phyloP scores from a whole-genome alignment of 2,113 vertebrate genomes.

The Phaethon lepturus region DNA sequence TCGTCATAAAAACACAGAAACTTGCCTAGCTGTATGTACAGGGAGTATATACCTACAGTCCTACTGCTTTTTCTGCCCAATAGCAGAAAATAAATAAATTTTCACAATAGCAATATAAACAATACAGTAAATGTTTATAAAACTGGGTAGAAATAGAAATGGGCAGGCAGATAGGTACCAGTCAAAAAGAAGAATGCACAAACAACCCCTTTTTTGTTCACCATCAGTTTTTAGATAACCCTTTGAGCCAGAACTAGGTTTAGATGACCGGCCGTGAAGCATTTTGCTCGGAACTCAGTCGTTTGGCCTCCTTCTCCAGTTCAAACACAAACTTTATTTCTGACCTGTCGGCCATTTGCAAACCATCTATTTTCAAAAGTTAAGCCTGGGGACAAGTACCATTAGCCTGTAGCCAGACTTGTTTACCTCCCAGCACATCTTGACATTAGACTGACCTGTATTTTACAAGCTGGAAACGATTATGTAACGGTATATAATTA shows the following conservation, averaged over 20 bases:
- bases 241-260: background rate
- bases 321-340: background rate
- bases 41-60: background rate
- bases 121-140: background rate
- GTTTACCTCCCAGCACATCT: constrained; percentile 23
- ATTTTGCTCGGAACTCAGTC: background rate
- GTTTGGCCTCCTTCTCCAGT: background rate
- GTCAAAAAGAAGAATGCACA: background rate
- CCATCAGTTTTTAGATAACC: background rate
- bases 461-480: constrained; percentile 59
- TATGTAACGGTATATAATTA: constrained; percentile 51
- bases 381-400: background rate
- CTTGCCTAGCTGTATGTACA: background rate
- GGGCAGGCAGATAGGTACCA: background rate
- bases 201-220: background rate
- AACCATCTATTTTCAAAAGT: background rate
- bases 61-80: background rate
- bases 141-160: background rate
- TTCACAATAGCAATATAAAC: background rate
- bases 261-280: fast-evolving
- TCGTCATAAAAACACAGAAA: background rate
- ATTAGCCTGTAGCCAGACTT: background rate
- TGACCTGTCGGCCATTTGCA: background rate
- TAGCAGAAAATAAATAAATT: background rate
- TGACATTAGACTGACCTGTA: constrained; percentile 54